Conservation (phyloP, 2,888 invertebrate genomes). For the Catocala nupta region DNA sequence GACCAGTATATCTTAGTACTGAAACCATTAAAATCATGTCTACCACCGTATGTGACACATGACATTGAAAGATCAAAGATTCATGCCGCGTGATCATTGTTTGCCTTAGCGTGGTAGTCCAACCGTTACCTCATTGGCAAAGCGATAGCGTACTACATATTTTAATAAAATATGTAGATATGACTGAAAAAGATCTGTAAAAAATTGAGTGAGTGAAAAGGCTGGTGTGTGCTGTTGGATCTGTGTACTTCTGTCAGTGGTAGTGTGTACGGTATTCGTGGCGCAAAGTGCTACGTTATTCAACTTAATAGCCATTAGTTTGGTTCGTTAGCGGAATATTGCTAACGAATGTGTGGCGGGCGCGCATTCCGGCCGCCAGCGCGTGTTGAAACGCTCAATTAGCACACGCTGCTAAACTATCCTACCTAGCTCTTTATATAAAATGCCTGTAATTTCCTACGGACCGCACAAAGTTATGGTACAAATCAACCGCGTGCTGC, state of each 20-base stretch:
- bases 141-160: no score
- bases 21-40: no score
- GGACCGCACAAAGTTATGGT: constrained; percentile 35
- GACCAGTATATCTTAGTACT: no score
- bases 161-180: constrained; percentile 13
- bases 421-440: constrained; percentile 65
- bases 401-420: constrained; percentile 73
- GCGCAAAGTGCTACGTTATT: constrained; percentile 83
- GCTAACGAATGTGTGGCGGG: constrained; percentile 83
- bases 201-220: constrained; percentile 39
- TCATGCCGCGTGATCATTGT: no score
- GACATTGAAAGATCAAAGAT: no score
- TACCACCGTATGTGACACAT: no score
- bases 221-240: constrained; percentile 39
- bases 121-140: no score
- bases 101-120: no score
- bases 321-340: constrained; percentile 86
- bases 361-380: constrained; percentile 69
- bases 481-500: constrained; percentile 18
- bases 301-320: constrained; percentile 86
- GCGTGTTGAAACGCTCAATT: constrained; percentile 80
- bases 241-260: constrained; percentile 67
- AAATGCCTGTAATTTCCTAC: constrained; percentile 66
- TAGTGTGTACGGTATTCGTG: constrained; percentile 70
- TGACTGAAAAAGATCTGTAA: constrained; percentile 33